Conservation (phyloP, 2,113 vertebrate genomes). For the Vicugna pacos region DNA sequence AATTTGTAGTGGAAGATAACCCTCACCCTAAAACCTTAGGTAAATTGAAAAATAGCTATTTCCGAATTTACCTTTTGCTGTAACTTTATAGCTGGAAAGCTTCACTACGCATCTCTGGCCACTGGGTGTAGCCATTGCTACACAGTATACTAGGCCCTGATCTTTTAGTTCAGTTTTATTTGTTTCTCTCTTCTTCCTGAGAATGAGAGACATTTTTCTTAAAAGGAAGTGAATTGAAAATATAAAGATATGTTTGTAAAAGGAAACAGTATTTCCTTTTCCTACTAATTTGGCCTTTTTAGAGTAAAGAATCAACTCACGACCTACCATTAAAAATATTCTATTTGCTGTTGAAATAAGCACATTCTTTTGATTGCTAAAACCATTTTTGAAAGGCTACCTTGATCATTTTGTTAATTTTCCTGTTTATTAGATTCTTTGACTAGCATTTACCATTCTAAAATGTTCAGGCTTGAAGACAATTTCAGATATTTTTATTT, state of each 20-base stretch:
- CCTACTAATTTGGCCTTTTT: not conserved
- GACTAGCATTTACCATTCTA: not conserved
- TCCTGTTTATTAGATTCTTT: not conserved
- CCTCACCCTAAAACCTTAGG: not conserved
- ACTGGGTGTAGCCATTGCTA: conserved; percentile 85
- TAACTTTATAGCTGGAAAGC: not conserved
- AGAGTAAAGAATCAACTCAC: not conserved
- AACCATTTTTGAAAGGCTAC: not conserved
- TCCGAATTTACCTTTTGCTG: not conserved
- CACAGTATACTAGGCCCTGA: not conserved
- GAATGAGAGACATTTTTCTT: not conserved
- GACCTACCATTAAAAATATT: not conserved
- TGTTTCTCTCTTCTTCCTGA: not conserved
- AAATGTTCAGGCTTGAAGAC: conserved; percentile 45
- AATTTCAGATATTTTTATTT: conserved; percentile 23
- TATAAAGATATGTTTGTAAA: conserved; percentile 7
- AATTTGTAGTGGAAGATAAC: conserved; percentile 27
- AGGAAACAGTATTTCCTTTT: conserved; percentile 39
- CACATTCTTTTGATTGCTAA: conserved; percentile 17
- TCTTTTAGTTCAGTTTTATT: conserved; percentile 10
- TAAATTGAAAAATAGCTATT: not conserved
- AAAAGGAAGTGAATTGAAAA: conserved; percentile 3
- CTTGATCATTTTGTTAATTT: conserved; percentile 11
- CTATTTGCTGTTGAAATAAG: conserved; percentile 8
- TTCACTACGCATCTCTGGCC: conserved; percentile 57